Conservation (phyloP, 92 coral and sea anemone species). For the Paramuricea clavata region DNA sequence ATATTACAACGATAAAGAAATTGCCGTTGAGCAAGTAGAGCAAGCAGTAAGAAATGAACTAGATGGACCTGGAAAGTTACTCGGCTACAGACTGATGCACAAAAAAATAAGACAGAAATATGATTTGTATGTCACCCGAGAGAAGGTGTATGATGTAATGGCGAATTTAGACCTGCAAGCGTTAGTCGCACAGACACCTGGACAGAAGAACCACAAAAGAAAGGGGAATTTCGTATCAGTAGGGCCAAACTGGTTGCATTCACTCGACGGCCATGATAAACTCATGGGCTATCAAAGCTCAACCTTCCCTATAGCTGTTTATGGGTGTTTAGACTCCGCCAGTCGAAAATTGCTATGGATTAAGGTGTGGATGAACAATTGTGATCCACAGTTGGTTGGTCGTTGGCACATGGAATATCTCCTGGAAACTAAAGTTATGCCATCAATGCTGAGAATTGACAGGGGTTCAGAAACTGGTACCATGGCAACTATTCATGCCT, state of each 20-base stretch:
- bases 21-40: background rate
- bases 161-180: background rate
- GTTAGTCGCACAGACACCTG: background rate
- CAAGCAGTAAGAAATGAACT: background rate
- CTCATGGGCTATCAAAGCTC: background rate
- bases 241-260: background rate
- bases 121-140: background rate
- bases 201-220: background rate
- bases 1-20: background rate
- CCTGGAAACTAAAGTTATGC: background rate
- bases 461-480: background rate
- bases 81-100: slow-evolving; percentile 9
- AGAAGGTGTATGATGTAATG: background rate
- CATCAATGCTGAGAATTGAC: background rate
- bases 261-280: background rate
- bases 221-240: background rate
- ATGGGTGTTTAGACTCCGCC: background rate
- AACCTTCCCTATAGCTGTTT: background rate
- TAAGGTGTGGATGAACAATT: background rate
- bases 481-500: background rate
- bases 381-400: background rate
- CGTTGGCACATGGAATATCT: background rate
- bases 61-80: background rate
- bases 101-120: slow-evolving; percentile 16
- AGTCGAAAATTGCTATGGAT: background rate